Conservation (phyloP, 2,888 invertebrate genomes). For the Agrotis segetum region DNA sequence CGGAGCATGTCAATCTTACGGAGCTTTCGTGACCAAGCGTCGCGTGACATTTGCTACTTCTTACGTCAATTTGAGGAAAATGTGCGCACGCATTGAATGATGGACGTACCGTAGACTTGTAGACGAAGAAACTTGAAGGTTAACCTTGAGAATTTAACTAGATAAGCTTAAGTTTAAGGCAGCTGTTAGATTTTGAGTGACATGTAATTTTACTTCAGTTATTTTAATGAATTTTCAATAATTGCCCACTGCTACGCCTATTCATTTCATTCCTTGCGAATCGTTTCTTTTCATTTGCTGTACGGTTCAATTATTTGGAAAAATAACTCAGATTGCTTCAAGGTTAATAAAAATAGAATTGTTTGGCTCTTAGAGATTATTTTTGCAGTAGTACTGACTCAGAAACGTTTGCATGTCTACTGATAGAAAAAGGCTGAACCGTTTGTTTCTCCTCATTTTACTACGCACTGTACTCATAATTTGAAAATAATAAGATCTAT, state of each 20-base stretch:
- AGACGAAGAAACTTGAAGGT: slow-evolving; percentile 38
- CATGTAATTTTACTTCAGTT: not conserved
- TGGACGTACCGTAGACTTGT: slow-evolving; percentile 25
- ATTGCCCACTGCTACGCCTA: not conserved
- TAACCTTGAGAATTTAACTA: not conserved
- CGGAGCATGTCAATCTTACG: slow-evolving; percentile 47
- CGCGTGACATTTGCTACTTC: slow-evolving; percentile 56
- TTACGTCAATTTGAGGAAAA: slow-evolving; percentile 59
- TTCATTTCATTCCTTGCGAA: not conserved
- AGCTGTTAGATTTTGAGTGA: not conserved
- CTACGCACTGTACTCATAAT: no score
- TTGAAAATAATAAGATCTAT: no score
- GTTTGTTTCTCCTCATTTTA: no score
- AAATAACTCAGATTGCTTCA: not conserved
- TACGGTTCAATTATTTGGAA: not conserved
- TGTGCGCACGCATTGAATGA: slow-evolving; percentile 49
- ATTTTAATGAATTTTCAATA: slow-evolving; percentile 8
- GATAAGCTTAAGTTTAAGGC: slow-evolving; percentile 20
- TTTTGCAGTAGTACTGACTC: no score
- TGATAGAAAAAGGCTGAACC: no score
- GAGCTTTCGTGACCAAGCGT: slow-evolving; percentile 56
- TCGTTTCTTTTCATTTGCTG: not conserved
- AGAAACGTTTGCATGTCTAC: no score
- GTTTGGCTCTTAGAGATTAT: no score
- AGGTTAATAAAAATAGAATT: not conserved